Evolutionary conservation across 2,113 vertebrate genomes (phyloP), one percentile per base, ranked within the genome.

Genomic region (Trichechus manatus): DNA sequence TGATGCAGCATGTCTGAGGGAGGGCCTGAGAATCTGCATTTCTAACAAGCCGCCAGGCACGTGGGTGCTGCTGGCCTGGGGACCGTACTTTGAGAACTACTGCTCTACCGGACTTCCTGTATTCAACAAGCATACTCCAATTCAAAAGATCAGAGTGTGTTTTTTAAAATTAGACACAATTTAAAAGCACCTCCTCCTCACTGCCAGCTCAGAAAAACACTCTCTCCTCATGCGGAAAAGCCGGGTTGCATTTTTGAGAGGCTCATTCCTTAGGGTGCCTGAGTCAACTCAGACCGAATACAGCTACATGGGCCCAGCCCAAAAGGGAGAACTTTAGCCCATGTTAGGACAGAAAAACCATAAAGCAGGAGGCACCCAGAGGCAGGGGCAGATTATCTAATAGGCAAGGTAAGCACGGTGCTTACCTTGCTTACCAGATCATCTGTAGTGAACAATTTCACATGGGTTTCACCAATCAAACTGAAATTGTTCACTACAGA

Each of bases 71-170:
- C 29, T 68, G 5, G 3, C 0, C 20, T 1, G 11, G 3, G 20
- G 15, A 23, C 72, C 17, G 33, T 0, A 1, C 36, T 50, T 2
- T 19, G 44, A 78, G 79, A 92, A 66, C 17, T 19, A 13, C 59
- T 2, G 19, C 33, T 39, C 47, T 0, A 1, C 7, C 4, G 4
- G 17, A 6, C 15, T 14, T 53, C 42, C 44, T 4, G 1, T 29
- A 42, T 25, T 56, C 29, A 23, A 8, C 15, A 61, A 78, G 29
- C 9, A 59, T n/a, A 1, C 3, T 15, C 29, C 66, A 17, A 3
- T n/a, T 56, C 50, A 27, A 42, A 72, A 36, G 61, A 53, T 0
- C 0, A 17, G 50, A 68, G 29, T 53, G 19, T 8, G 1, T 10
- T n/a, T 70, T 29, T 13, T 63, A 3, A n/a, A 68, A 31, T 61